phyloP scores from a whole-genome alignment of 2,113 vertebrate genomes.

The Xiphorhynchus elegans region DNA sequence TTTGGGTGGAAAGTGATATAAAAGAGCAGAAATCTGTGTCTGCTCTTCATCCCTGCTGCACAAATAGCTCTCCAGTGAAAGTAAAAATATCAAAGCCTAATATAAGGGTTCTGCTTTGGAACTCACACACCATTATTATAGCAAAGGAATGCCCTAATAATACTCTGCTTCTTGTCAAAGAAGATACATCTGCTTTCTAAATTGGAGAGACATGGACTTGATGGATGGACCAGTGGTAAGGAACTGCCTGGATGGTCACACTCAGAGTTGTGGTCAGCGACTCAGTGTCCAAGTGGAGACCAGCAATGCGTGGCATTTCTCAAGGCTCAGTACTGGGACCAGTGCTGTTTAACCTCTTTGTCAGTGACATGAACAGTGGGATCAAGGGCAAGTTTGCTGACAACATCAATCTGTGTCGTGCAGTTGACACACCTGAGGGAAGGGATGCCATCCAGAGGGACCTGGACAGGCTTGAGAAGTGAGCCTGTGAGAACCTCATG shows the following conservation, averaged over 20 bases:
- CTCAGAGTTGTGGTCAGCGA: background rate
- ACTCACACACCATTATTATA: background rate
- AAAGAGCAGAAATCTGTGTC: background rate
- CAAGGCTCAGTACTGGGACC: background rate
- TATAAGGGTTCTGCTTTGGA: background rate
- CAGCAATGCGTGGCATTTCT: background rate
- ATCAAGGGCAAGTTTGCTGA: background rate
- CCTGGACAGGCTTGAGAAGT: background rate
- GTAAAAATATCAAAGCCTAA: slow-evolving; percentile 9
- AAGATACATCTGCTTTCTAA: background rate
- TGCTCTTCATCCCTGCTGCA: background rate
- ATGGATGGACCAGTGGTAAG: background rate
- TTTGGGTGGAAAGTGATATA: background rate
- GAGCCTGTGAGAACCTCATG: background rate
- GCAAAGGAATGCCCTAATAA: background rate
- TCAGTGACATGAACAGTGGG: background rate
- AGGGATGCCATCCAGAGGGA: background rate
- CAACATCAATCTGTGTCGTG: background rate
- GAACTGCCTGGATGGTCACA: background rate
- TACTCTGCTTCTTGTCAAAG: background rate
- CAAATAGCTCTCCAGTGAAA: background rate
- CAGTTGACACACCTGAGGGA: background rate
- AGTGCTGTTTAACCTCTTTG: background rate
- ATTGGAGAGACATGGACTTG: background rate
- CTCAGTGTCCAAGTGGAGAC: background rate